Percentiles rank a stretch among this genome's conserved stretches.
Evolutionary conservation across 2,797 vertebrate genomes (phyloP).

Genomic region (Menidia menidia): DNA sequence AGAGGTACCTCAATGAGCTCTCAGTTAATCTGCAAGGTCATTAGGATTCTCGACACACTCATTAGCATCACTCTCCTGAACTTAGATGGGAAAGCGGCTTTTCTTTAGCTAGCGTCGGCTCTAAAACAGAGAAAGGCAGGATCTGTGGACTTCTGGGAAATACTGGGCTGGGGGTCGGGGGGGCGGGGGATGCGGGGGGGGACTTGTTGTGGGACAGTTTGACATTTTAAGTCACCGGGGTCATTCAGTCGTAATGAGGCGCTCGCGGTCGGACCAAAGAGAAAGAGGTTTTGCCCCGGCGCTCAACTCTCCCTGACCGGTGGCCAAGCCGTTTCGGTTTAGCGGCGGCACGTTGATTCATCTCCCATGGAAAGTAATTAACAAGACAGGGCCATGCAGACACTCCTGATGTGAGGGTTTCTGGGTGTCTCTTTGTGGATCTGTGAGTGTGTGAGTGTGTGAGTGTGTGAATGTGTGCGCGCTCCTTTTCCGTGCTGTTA

Average conservation of each 20-base stretch:
- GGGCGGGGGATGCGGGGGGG: constrained; percentile 3
- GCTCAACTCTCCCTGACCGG: constrained; percentile 80
- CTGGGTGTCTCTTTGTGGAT: constrained; percentile 16
- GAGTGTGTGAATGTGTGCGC: constrained; percentile 6
- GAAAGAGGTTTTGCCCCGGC: constrained; percentile 80
- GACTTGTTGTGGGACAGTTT: constrained; percentile 64
- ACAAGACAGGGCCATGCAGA: constrained; percentile 62
- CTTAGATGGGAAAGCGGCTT: constrained; percentile 60
- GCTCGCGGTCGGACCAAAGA: constrained; percentile 78
- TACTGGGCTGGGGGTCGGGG: constrained; percentile 53
- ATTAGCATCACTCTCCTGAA: constrained; percentile 87
- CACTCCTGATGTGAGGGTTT: constrained; percentile 40
- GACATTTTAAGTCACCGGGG: constrained; percentile 85
- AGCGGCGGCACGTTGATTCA: constrained; percentile 85
- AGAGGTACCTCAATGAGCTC: constrained; percentile 89
- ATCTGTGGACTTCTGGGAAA: constrained; percentile 87
- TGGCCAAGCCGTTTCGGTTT: constrained; percentile 69
- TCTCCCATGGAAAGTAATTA: constrained; percentile 89
- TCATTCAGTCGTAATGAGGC: constrained; percentile 90
- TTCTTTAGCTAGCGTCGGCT: constrained; percentile 67
- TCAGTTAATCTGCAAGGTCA: constrained; percentile 90
- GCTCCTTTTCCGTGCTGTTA: background rate
- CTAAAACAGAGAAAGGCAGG: constrained; percentile 55
- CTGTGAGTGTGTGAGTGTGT: constrained; percentile 18
- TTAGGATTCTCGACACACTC: constrained; percentile 89